These are phyloP conservation scores for Apus apus DNA, from an alignment of 2,113 vertebrate genomes.

Conservation along the genomic window DNA sequence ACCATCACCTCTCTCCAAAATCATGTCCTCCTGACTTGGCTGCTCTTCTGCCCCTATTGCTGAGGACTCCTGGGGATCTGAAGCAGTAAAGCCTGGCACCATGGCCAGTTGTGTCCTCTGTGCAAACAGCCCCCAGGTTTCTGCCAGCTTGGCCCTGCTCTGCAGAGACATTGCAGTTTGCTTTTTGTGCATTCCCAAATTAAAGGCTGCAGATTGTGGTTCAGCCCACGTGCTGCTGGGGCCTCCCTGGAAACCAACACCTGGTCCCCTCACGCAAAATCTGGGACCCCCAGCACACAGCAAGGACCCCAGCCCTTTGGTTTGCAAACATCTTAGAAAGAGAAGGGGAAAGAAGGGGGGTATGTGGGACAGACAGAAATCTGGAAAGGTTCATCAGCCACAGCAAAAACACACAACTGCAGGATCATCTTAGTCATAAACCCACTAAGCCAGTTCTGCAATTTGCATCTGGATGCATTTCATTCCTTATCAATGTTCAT, in stretches of 20 bases:
- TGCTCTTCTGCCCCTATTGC: neutral
- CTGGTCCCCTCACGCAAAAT: neutral
- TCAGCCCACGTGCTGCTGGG: neutral
- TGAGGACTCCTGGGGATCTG: neutral
- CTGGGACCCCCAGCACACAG: neutral
- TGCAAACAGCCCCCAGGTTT: neutral
- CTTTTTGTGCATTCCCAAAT: neutral
- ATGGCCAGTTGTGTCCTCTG: neutral
- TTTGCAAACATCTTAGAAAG: neutral
- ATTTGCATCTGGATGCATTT: constrained; percentile 7
- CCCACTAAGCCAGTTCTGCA: neutral
- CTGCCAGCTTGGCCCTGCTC: neutral
- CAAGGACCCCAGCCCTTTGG: fast-evolving
- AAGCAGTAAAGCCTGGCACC: neutral
- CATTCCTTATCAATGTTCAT: constrained; percentile 31
- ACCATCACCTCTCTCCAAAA: neutral
- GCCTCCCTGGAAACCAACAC: neutral
- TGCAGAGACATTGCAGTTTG: neutral
- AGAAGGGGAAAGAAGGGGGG: neutral
- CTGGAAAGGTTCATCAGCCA: neutral
- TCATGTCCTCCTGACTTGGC: neutral
- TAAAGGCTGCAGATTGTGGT: neutral
- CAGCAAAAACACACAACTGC: neutral
- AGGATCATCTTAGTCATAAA: neutral
- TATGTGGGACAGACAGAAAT: neutral